Evolutionary conservation across 2,888 invertebrate species (phyloP), one percentile per base, ranked within the genome.

Genomic region (Metopia argyrocephala): DNA sequence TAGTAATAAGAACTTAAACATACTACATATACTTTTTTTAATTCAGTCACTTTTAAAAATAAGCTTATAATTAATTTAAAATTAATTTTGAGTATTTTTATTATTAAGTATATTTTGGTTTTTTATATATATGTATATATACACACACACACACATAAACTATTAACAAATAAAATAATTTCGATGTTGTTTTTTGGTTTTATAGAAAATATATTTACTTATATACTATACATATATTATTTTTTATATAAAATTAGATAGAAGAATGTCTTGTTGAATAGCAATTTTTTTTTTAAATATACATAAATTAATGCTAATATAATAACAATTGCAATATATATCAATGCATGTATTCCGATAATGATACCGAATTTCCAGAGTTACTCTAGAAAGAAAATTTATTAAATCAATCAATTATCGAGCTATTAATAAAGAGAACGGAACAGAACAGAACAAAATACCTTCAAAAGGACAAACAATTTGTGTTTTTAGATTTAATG

Each of bases 31-130:
- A 54, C 52, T 38, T 52, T 18, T 54, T 66, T 48, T 61, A 66
- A 74, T 56, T 81, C 81, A 81, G 81, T 81, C 81, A 74, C 74
- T 81, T 81, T 81, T 9, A 70, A 78, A 74, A 54, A 38, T 27
- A 80, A 73, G 28, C 71, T 61, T 73, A 76, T 31, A 70, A 65
- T 61, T 82, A 79, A 76, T 79, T 69, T 70, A 71, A 80, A 76
- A 56, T 73, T 46, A 54, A 28, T 12, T 56, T 62, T 68, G 25
- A 31, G 31, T 27, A 7, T 48, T 15, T 48, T n/a, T 12, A n/a
- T 48, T 4, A 18, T 18, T 20, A n/a, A 18, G 5, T 46, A 23
- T 66, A 12, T 23, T 64, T 50, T 46, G 12, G 28, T 46, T 56
- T 4, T 31, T 9, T 23, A 59, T 65, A 56, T 18, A 31, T 21